A percentile compares a stretch with the other conserved stretches of the same genome.
phyloP scores from a whole-genome alignment of 2,797 vertebrate species.

The Xenopus petersii region DNA sequence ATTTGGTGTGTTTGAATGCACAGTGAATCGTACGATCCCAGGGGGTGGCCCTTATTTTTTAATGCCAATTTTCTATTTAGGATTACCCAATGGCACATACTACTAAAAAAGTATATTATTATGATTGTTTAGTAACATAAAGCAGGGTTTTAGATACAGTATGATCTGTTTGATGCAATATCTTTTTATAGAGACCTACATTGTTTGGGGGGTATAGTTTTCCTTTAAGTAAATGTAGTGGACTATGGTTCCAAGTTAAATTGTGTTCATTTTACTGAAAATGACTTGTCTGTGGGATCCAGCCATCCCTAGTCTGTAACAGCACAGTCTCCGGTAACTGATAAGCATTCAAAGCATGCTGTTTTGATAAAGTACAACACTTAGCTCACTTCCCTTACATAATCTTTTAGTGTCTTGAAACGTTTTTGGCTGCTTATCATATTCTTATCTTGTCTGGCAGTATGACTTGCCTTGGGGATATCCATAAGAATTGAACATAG shows the following conservation, averaged over 20 bases:
- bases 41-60: too few species aligned
- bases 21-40: too few species aligned
- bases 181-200: too few species aligned
- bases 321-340: slow-evolving; percentile 52
- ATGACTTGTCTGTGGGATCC: background rate
- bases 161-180: too few species aligned
- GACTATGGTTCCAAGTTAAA: background rate
- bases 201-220: too few species aligned
- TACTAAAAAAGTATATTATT: too few species aligned
- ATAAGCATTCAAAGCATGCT: slow-evolving; percentile 51
- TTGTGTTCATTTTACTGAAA: background rate
- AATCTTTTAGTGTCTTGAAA: slow-evolving; percentile 53
- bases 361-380: slow-evolving; percentile 57
- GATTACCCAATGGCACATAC: too few species aligned
- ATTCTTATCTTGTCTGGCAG: slow-evolving; percentile 60
- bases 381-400: slow-evolving; percentile 57
- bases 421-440: slow-evolving; percentile 58
- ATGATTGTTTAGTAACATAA: too few species aligned
- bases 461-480: slow-evolving; percentile 52
- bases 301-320: background rate
- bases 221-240: too few species aligned
- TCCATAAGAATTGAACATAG: background rate
- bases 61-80: too few species aligned
- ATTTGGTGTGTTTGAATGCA: too few species aligned
- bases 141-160: too few species aligned